A percentile compares a stretch with the other conserved stretches of the same genome.
Evolutionary conservation across 2,888 invertebrate genomes (phyloP).

Genomic region (Melanostoma mellinum): DNA sequence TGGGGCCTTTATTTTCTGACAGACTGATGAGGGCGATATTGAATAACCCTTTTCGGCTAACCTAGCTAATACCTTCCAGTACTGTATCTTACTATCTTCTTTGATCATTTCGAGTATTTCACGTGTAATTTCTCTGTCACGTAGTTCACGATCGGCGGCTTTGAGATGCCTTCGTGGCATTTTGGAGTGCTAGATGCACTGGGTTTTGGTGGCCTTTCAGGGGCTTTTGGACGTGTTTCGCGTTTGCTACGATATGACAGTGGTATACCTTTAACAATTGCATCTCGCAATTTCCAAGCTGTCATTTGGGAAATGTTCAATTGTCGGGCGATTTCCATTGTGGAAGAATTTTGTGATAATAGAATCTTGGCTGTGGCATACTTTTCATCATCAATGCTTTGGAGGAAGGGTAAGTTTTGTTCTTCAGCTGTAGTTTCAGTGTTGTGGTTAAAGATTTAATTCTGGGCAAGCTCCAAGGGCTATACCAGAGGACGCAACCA

Average conservation of each 20-base stretch:
- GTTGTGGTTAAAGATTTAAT: no score
- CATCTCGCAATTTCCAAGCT: slow-evolving; percentile 81
- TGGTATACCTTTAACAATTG: slow-evolving; percentile 81
- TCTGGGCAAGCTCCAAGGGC: no score
- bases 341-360: slow-evolving; percentile 80
- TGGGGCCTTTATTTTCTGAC: slow-evolving; percentile 81
- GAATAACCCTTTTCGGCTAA: slow-evolving; percentile 81
- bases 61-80: slow-evolving; percentile 81
- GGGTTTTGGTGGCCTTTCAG: slow-evolving; percentile 52
- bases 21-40: slow-evolving; percentile 81
- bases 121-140: slow-evolving; percentile 80
- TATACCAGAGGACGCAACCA: no score
- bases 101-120: slow-evolving; percentile 81
- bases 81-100: slow-evolving; percentile 81
- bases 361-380: slow-evolving; percentile 79
- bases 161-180: slow-evolving; percentile 79
- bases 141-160: slow-evolving; percentile 79
- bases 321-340: slow-evolving; percentile 81
- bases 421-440: no score
- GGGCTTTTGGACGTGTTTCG: slow-evolving; percentile 63
- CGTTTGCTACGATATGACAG: slow-evolving; percentile 81
- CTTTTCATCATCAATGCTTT: no score
- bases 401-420: no score
- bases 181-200: slow-evolving; percentile 45
- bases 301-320: slow-evolving; percentile 81